phyloP scores from a whole-genome alignment of 2,888 invertebrate species.

The Synergus itoensis region DNA sequence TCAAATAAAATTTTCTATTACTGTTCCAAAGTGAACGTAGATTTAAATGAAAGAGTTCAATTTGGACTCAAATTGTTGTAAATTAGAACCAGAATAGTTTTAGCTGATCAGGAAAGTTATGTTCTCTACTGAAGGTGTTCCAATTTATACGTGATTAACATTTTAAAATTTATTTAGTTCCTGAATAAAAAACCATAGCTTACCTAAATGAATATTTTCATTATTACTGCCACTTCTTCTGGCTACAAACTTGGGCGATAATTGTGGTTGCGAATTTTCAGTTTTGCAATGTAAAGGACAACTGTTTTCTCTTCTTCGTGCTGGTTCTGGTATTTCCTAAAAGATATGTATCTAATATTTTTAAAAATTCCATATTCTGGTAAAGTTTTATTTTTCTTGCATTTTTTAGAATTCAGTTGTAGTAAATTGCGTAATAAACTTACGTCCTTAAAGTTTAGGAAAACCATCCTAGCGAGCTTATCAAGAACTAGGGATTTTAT shows the following conservation, averaged over 20 bases:
- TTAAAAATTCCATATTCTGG: neutral
- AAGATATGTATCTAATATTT: slow-evolving; percentile 23
- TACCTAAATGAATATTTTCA: slow-evolving; percentile 66
- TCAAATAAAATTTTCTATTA: too few relatives aligned
- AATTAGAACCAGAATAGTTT: too few relatives aligned
- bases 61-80: too few relatives aligned
- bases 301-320: slow-evolving; percentile 62
- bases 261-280: slow-evolving; percentile 61
- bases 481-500: slow-evolving; percentile 87
- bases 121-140: too few relatives aligned
- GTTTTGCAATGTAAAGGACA: slow-evolving; percentile 70
- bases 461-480: slow-evolving; percentile 86
- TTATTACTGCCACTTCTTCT: slow-evolving; percentile 51
- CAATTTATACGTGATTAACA: too few relatives aligned
- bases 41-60: neutral
- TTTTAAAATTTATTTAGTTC: neutral
- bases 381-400: neutral
- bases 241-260: slow-evolving; percentile 52
- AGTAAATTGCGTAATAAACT: slow-evolving; percentile 9
- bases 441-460: slow-evolving; percentile 84
- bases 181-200: neutral
- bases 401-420: neutral
- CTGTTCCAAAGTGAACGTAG: neutral
- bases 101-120: too few relatives aligned
- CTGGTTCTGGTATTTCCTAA: slow-evolving; percentile 59